These are phyloP conservation scores for Mirza zaza DNA, from an alignment of 2,113 vertebrate genomes.

Conservation along the genomic window DNA sequence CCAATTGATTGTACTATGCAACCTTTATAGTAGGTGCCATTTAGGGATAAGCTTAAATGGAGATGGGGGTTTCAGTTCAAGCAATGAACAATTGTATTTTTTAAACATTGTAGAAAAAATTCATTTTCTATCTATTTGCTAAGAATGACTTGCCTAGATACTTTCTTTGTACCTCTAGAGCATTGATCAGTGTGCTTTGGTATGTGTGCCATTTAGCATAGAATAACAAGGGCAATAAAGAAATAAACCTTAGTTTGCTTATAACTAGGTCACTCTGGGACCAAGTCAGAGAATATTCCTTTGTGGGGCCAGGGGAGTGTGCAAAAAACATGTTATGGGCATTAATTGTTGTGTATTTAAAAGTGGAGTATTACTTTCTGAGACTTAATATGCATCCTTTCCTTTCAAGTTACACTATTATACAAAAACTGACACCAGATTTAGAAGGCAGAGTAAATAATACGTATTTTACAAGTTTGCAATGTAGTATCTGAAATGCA, in stretches of 20 bases:
- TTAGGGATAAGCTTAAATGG: neutral
- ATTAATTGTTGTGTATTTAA: conserved; percentile 42
- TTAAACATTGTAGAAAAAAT: neutral
- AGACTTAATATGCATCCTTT: neutral
- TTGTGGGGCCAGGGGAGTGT: neutral
- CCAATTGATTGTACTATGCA: neutral
- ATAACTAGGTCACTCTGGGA: neutral
- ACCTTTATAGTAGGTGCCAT: neutral
- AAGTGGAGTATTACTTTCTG: neutral
- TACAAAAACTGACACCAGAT: conserved; percentile 72
- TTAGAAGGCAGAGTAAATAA: conserved; percentile 75
- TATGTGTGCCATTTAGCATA: neutral
- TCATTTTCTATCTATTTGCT: neutral
- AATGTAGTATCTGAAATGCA: conserved; percentile 74
- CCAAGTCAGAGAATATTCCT: neutral
- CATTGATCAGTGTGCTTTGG: neutral
- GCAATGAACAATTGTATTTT: neutral
- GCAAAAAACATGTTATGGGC: neutral
- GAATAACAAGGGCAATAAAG: neutral
- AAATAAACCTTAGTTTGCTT: conserved; percentile 21
- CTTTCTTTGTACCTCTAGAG: conserved; percentile 27
- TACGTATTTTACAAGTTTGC: conserved; percentile 70
- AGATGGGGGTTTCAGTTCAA: neutral
- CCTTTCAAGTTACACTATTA: conserved; percentile 2
- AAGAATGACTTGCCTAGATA: conserved; percentile 17